Evolutionary conservation across 2,797 vertebrate genomes (phyloP).

Genomic region (Sandelia bainsii): DNA sequence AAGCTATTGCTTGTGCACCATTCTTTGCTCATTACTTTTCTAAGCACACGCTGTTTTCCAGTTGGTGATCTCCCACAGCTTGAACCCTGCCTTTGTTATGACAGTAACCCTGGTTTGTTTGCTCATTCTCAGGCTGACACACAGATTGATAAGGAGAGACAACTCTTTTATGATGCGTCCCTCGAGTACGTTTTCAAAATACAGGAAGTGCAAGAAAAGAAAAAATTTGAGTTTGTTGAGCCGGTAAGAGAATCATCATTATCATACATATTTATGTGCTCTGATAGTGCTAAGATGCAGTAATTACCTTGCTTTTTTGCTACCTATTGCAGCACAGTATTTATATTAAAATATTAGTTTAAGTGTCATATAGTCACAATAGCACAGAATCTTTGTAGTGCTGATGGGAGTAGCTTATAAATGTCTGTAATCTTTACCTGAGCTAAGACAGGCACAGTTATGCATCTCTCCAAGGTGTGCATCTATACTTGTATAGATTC

Average conservation of each 20-base stretch:
- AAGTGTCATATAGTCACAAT: slow-evolving; percentile 4
- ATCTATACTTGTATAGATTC: not conserved
- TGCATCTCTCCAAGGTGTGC: slow-evolving; percentile 24
- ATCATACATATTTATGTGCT: slow-evolving; percentile 17
- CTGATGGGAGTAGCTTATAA: slow-evolving; percentile 42
- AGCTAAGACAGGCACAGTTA: slow-evolving; percentile 18
- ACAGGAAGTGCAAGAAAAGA: slow-evolving; percentile 99
- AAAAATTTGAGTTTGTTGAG: slow-evolving; percentile 99
- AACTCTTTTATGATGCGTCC: slow-evolving; percentile 96
- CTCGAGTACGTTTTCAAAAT: slow-evolving; percentile 99
- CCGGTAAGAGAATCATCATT: slow-evolving; percentile 85
- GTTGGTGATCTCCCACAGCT: slow-evolving; percentile 20
- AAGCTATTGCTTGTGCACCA: slow-evolving; percentile 21
- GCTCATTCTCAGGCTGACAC: slow-evolving; percentile 90
- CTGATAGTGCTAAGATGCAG: slow-evolving; percentile 3
- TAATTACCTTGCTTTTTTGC: slow-evolving; percentile 21
- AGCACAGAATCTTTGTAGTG: slow-evolving; percentile 11
- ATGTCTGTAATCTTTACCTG: slow-evolving; percentile 7
- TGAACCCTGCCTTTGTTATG: slow-evolving; percentile 37
- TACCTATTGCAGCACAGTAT: not conserved
- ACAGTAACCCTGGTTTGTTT: slow-evolving; percentile 60
- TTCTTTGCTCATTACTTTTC: slow-evolving; percentile 39
- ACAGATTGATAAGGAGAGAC: slow-evolving; percentile 94
- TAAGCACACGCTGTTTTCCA: slow-evolving; percentile 29
- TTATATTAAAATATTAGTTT: slow-evolving; percentile 19